Conservation (phyloP, 2,797 vertebrate genomes). For the Tragelaphus eurycerus region DNA sequence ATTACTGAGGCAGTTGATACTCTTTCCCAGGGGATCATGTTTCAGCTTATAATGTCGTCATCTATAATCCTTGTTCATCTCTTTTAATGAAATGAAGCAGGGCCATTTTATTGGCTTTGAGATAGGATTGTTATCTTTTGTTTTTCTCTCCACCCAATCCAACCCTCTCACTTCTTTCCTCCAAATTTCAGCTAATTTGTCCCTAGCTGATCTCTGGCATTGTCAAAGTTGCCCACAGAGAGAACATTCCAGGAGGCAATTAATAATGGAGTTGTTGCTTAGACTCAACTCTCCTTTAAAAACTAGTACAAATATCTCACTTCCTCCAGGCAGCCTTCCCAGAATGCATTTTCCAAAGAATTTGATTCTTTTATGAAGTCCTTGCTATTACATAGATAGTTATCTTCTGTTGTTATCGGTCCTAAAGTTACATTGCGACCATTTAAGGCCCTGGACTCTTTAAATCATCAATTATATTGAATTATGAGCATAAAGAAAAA, state of each 20-base stretch:
- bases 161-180: neutral
- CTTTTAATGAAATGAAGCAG: neutral
- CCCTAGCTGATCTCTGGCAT: neutral
- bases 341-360: neutral
- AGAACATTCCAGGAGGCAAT: neutral
- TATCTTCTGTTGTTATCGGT: neutral
- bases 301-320: neutral
- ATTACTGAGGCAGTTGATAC: slow-evolving; percentile 1
- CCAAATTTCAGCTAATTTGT: neutral
- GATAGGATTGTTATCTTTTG: neutral
- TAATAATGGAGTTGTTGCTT: neutral
- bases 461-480: neutral
- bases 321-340: neutral
- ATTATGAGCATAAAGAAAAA: neutral
- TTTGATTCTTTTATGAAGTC: neutral
- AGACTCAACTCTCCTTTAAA: slow-evolving; percentile 13
- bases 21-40: slow-evolving; percentile 29
- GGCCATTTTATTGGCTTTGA: slow-evolving; percentile 7
- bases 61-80: neutral
- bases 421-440: neutral
- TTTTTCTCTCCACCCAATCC: neutral
- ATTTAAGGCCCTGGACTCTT: neutral
- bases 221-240: neutral
- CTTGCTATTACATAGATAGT: neutral
- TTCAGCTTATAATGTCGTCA: slow-evolving; percentile 8